Conservation (phyloP, 35 echinoderm and acorn worm genomes). For the Strongylocentrotus purpuratus region DNA sequence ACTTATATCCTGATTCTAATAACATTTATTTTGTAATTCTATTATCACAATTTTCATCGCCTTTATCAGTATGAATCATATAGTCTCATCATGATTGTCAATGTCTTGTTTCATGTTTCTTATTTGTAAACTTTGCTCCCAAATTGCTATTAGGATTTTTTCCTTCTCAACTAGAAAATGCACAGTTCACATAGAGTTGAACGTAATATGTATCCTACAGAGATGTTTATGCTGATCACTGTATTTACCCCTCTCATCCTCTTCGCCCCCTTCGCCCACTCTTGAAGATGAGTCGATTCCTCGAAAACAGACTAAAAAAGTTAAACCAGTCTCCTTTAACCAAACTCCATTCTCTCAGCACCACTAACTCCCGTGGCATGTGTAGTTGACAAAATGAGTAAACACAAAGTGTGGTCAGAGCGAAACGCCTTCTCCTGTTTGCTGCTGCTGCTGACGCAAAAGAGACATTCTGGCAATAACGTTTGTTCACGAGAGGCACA, state of each 20-base stretch:
- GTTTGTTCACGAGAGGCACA: neutral
- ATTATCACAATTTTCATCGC: too few relatives aligned
- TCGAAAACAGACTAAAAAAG: neutral
- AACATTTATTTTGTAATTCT: too few relatives aligned
- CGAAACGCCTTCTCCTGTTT: neutral
- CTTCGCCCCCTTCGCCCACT: too few relatives aligned
- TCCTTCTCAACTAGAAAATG: too few relatives aligned
- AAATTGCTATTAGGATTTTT: too few relatives aligned
- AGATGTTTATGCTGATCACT: too few relatives aligned
- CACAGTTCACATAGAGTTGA: too few relatives aligned
- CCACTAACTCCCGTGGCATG: neutral
- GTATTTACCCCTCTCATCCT: too few relatives aligned
- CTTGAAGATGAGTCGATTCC: neutral
- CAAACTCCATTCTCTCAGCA: neutral
- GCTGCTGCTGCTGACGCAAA: neutral
- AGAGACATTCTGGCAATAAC: neutral
- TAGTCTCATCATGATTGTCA: neutral
- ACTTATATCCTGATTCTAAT: too few relatives aligned
- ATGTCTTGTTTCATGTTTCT: neutral
- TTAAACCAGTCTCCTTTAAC: neutral
- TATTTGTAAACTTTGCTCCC: neutral
- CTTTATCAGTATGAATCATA: too few relatives aligned
- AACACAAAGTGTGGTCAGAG: neutral
- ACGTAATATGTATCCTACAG: too few relatives aligned
- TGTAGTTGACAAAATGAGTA: slow-evolving; percentile 4